Percentiles rank a stretch among this genome's conserved stretches.
Evolutionary conservation across 2,888 invertebrate genomes (phyloP).

Genomic region (Stenolophus ochropezus): DNA sequence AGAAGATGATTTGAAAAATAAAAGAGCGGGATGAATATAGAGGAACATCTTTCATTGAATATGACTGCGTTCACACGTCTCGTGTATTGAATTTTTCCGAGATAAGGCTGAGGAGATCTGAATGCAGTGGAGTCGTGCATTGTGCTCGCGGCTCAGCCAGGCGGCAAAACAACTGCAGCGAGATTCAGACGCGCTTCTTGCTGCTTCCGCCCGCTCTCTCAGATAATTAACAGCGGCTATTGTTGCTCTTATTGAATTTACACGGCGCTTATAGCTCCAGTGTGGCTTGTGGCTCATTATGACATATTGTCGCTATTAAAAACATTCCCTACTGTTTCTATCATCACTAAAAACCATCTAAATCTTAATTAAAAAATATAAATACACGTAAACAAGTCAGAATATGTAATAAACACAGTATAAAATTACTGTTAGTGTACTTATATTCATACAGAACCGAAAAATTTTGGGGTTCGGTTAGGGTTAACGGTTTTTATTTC

Average conservation of each 20-base stretch:
- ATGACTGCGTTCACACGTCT: slow-evolving; percentile 48
- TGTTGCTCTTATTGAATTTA: background rate
- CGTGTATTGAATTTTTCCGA: slow-evolving; percentile 47
- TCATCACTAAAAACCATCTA: too few relatives aligned
- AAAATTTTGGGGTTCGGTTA: too few relatives aligned
- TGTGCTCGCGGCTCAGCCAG: background rate
- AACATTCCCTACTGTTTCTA: too few relatives aligned
- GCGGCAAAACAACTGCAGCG: slow-evolving; percentile 35
- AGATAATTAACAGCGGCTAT: background rate
- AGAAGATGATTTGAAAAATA: slow-evolving; percentile 31
- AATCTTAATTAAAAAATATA: too few relatives aligned
- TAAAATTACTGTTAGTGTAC: too few relatives aligned
- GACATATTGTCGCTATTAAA: background rate
- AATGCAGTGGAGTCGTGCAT: slow-evolving; percentile 7
- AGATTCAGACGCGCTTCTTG: background rate
- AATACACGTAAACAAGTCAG: too few relatives aligned
- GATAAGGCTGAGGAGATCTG: slow-evolving; percentile 38
- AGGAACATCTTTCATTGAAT: slow-evolving; percentile 30
- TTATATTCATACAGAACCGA: too few relatives aligned
- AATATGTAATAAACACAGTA: too few relatives aligned
- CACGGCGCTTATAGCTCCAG: background rate
- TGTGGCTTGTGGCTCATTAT: background rate
- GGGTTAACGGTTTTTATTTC: too few relatives aligned
- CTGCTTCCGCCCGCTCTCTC: background rate
- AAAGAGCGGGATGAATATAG: background rate